Evolutionary conservation across 1,140 invertebrate species (phyloP).

Genomic region (Zophobas atratus): DNA sequence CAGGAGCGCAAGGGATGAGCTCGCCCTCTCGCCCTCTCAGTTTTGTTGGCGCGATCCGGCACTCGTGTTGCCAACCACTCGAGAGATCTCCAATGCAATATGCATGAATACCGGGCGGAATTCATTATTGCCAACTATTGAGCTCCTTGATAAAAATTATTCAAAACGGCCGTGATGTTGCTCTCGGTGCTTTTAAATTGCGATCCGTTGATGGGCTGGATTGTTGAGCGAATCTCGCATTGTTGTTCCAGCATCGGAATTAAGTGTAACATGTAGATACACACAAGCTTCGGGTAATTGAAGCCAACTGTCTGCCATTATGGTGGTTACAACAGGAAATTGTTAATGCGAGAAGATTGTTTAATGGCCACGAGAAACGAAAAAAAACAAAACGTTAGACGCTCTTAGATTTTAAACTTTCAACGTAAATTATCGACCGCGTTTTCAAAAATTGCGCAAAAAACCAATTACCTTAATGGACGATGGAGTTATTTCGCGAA

Average conservation of each 20-base stretch:
- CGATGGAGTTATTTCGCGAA: not conserved
- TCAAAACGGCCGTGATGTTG: not conserved
- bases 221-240: not conserved
- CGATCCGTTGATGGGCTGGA: not conserved
- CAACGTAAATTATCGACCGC: not conserved
- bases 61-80: not conserved
- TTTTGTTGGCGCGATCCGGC: too few species aligned
- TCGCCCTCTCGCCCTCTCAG: not conserved
- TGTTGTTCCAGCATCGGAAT: not conserved
- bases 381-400: not conserved
- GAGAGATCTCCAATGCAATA: not conserved
- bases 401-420: too few species aligned
- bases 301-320: slow-evolving; percentile 10
- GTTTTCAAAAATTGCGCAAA: not conserved
- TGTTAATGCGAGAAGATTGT: slow-evolving; percentile 11
- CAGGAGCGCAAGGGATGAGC: not conserved
- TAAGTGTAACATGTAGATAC: not conserved
- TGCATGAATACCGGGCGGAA: slow-evolving; percentile 1
- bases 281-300: slow-evolving; percentile 1
- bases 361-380: not conserved
- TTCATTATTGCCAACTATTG: not conserved
- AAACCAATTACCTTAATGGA: not conserved
- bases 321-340: slow-evolving; percentile 3
- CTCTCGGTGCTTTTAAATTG: not conserved
- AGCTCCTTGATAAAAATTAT: not conserved